Conservation (phyloP, 2,888 invertebrate species). For the Eupithecia inturbata region DNA sequence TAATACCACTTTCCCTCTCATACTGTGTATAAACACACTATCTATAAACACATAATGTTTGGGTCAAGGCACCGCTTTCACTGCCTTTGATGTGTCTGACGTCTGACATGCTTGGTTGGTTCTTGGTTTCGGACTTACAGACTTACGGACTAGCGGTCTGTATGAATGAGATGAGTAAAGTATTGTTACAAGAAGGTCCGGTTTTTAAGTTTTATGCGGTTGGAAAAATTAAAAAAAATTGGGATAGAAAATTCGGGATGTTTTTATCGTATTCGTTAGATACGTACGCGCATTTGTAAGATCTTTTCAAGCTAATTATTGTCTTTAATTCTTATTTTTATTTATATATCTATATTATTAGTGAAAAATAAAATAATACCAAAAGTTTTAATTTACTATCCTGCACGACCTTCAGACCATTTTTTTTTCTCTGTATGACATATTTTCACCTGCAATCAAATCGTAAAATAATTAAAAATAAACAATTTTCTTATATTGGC, state of each 20-base stretch:
- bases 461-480: neutral
- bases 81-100: slow-evolving; percentile 42
- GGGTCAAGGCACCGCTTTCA: slow-evolving; percentile 47
- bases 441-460: neutral
- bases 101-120: slow-evolving; percentile 18
- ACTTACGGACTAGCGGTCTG: neutral
- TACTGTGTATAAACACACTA: slow-evolving; percentile 13
- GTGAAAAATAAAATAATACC: no score
- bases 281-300: neutral
- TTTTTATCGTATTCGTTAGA: neutral
- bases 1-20: slow-evolving; percentile 37
- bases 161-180: neutral
- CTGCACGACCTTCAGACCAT: no score
- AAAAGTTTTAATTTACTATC: no score
- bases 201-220: neutral
- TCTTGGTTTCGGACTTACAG: neutral
- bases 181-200: neutral
- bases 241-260: neutral
- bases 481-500: neutral
- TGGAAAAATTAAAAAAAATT: neutral
- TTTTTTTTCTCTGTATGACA: no score
- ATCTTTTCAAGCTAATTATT: neutral
- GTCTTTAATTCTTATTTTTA: neutral
- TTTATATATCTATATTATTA: no score
- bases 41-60: slow-evolving; percentile 22